Percentiles rank a stretch among this genome's conserved stretches.
phyloP scores from a whole-genome alignment of 2,113 vertebrate genomes.

The Myocastor coypus region DNA sequence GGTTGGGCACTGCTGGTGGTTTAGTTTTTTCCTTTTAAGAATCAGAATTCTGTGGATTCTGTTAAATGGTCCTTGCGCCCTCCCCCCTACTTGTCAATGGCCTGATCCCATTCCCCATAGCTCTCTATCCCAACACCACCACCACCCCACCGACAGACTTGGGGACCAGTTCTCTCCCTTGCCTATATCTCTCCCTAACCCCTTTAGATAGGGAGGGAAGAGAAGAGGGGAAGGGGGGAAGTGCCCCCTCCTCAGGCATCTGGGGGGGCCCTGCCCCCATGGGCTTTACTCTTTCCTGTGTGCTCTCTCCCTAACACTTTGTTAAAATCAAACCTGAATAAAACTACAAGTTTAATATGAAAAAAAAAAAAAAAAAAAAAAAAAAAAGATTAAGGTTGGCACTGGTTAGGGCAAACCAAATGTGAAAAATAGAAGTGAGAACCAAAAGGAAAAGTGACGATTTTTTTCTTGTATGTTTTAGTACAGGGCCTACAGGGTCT shows the following conservation, averaged over 20 bases:
- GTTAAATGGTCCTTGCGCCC: slow-evolving; percentile 70
- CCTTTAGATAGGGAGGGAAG: slow-evolving; percentile 52
- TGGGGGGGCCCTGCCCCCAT: slow-evolving; percentile 73
- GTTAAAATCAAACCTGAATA: slow-evolving; percentile 85
- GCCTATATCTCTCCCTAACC: slow-evolving; percentile 68
- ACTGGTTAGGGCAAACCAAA: too few relatives aligned
- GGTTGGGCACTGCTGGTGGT: slow-evolving; percentile 78
- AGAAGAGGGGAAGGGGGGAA: slow-evolving; percentile 55
- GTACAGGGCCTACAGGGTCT: too few relatives aligned
- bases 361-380: too few relatives aligned
- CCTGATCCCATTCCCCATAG: slow-evolving; percentile 58
- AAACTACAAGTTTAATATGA: too few relatives aligned
- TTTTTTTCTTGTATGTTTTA: too few relatives aligned
- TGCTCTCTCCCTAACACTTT: slow-evolving; percentile 81
- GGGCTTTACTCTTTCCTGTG: slow-evolving; percentile 78
- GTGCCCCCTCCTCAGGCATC: slow-evolving; percentile 75
- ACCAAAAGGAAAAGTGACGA: neutral
- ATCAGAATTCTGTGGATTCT: slow-evolving; percentile 80
- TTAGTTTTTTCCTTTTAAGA: slow-evolving; percentile 56
- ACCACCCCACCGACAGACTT: slow-evolving; percentile 42
- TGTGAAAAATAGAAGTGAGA: neutral
- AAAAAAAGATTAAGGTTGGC: too few relatives aligned
- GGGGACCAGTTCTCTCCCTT: slow-evolving; percentile 77
- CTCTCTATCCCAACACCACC: slow-evolving; percentile 63
- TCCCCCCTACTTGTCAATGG: neutral